A percentile compares a stretch with the other conserved stretches of the same genome.
Conservation (phyloP, 53 echinoderm and acorn worm genomes). For the Holothuria leucospilota region DNA sequence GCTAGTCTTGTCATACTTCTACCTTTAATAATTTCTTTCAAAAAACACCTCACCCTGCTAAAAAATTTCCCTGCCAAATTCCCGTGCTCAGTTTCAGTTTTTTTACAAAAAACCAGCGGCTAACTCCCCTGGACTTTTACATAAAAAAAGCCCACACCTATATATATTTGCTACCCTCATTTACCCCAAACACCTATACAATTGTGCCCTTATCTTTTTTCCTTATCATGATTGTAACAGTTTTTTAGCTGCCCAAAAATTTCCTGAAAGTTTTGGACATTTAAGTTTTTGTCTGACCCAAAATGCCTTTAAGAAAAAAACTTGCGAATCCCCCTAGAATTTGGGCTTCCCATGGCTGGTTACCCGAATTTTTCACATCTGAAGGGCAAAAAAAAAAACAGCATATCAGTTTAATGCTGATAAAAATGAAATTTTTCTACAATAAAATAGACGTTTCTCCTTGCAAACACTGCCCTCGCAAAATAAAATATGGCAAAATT, state of each 20-base stretch:
- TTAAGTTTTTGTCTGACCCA: conserved; percentile 69
- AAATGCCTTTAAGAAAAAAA: conserved; percentile 85
- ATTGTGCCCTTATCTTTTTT: conserved; percentile 24
- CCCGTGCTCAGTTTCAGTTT: no score
- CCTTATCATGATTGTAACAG: conserved; percentile 95
- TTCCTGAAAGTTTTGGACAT: conserved; percentile 92
- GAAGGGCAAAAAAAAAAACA: neutral
- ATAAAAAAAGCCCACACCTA: neutral
- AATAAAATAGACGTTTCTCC: no score
- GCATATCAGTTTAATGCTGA: no score
- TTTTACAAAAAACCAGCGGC: no score
- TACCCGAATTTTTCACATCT: conserved; percentile 98
- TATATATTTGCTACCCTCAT: neutral
- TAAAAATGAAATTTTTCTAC: neutral
- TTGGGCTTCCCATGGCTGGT: conserved; percentile 86
- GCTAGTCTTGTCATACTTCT: no score
- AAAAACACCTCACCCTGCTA: no score
- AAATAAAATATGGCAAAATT: no score
- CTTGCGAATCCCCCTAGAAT: conserved; percentile 82
- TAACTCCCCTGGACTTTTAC: no score
- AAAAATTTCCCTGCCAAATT: no score
- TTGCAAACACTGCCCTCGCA: no score
- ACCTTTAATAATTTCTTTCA: no score
- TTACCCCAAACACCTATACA: neutral
- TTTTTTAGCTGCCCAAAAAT: conserved; percentile 90